phyloP scores from a whole-genome alignment of 1,140 invertebrate genomes.

The Heliconius hermathena region DNA sequence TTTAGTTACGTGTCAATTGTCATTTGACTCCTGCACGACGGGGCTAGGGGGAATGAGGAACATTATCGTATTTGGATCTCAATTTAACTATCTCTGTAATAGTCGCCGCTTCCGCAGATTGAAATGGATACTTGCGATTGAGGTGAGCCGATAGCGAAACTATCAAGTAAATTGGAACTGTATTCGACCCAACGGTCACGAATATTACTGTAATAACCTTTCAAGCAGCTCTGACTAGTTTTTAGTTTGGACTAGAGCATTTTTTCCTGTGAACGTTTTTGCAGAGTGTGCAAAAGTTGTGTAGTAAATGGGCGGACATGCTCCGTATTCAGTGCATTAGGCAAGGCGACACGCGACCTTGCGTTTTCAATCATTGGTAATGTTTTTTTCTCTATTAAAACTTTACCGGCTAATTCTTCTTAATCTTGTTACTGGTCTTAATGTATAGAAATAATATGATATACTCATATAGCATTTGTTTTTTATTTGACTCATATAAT shows the following conservation, averaged over 20 bases:
- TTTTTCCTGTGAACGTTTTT: slow-evolving; percentile 32
- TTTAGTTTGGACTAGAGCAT: slow-evolving; percentile 5
- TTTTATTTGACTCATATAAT: too few relatives aligned
- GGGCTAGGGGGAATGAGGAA: slow-evolving; percentile 36
- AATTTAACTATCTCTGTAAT: slow-evolving; percentile 52
- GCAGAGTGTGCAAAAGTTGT: slow-evolving; percentile 22
- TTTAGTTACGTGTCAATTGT: slow-evolving; percentile 38
- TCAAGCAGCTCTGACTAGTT: slow-evolving; percentile 24
- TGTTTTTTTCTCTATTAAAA: slow-evolving; percentile 16
- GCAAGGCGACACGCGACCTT: slow-evolving; percentile 30
- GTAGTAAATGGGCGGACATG: slow-evolving; percentile 45
- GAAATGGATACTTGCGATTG: slow-evolving; percentile 44
- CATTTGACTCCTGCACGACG: slow-evolving; percentile 20
- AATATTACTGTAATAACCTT: slow-evolving; percentile 21
- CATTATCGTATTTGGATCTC: slow-evolving; percentile 52
- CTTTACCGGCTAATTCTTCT: not conserved
- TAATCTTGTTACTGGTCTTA: not conserved
- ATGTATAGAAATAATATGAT: not conserved
- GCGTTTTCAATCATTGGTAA: slow-evolving; percentile 25
- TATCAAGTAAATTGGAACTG: slow-evolving; percentile 48
- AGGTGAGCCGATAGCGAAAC: slow-evolving; percentile 44
- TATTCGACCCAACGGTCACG: slow-evolving; percentile 27
- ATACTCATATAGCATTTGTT: too few relatives aligned
- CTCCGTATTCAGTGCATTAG: slow-evolving; percentile 43
- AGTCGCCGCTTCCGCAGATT: slow-evolving; percentile 40